phyloP scores from a whole-genome alignment of 1,140 invertebrate genomes.

The Schlechtendalia chinensis region DNA sequence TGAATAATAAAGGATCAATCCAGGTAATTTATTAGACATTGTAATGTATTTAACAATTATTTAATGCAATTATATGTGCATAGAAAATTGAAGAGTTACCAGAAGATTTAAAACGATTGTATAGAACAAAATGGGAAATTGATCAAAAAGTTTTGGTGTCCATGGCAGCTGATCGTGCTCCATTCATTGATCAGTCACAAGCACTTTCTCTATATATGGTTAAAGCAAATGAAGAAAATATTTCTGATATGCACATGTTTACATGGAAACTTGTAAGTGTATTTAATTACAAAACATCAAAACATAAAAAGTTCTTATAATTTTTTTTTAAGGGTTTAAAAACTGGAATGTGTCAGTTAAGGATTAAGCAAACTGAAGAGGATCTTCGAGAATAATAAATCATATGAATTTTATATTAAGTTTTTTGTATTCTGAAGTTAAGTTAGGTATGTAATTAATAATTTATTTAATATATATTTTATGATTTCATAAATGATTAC shows the following conservation, averaged over 20 bases:
- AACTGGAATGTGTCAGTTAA: slow-evolving; percentile 98
- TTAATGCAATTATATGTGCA: background rate
- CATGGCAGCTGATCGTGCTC: slow-evolving; percentile 96
- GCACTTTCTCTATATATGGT: slow-evolving; percentile 96
- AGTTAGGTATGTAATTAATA: background rate
- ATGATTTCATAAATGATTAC: too few species aligned
- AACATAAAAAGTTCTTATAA: background rate
- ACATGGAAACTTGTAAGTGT: slow-evolving; percentile 83
- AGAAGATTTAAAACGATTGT: slow-evolving; percentile 82
- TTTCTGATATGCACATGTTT: slow-evolving; percentile 98
- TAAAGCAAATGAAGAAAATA: slow-evolving; percentile 86
- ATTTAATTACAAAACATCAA: slow-evolving; percentile 24
- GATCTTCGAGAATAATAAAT: slow-evolving; percentile 72
- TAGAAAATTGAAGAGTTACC: slow-evolving; percentile 86
- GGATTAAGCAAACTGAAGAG: slow-evolving; percentile 93
- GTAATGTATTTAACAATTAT: background rate
- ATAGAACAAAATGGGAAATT: slow-evolving; percentile 99
- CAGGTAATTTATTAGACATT: slow-evolving; percentile 57
- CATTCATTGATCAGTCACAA: slow-evolving; percentile 98
- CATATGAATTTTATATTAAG: background rate
- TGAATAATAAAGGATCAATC: slow-evolving; percentile 91
- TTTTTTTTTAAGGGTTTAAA: slow-evolving; percentile 74
- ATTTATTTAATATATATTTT: background rate
- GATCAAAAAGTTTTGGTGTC: slow-evolving; percentile 89
- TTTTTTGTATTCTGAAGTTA: background rate